Evolutionary conservation across 30 jellyfish, hydroid and myxozoan genomes (phyloP).

Genomic region (Sanderia malayensis): DNA sequence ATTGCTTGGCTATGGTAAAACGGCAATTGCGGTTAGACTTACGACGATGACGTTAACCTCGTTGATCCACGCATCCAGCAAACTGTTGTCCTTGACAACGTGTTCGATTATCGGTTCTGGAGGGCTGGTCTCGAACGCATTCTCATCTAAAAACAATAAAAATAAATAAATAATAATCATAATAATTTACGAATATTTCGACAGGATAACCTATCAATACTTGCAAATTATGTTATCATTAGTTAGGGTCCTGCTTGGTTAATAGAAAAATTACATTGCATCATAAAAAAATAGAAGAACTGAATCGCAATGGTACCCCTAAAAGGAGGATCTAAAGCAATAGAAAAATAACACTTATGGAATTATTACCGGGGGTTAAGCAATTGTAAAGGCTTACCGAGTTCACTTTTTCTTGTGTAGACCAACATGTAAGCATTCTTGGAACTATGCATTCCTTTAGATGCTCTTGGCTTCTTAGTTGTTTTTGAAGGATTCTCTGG

Average conservation of each 20-base stretch:
- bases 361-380: too few species aligned
- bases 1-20: too few species aligned
- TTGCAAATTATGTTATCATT: too few species aligned
- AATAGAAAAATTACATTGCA: too few species aligned
- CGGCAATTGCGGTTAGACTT: background rate
- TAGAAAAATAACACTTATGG: too few species aligned
- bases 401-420: conserved; percentile 37
- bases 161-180: too few species aligned
- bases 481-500: conserved; percentile 29
- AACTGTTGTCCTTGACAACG: conserved; percentile 73
- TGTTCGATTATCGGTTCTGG: conserved; percentile 49
- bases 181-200: too few species aligned
- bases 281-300: too few species aligned
- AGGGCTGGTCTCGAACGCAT: conserved; percentile 10
- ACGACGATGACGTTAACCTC: conserved; percentile 33
- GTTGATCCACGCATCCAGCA: conserved; percentile 58
- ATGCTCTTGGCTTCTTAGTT: conserved; percentile 23
- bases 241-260: too few species aligned
- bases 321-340: too few species aligned
- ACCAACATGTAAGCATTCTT: conserved; percentile 88
- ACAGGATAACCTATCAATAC: background rate
- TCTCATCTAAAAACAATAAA: conserved; percentile 17
- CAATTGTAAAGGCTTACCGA: conserved; percentile 46
- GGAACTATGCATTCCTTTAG: conserved; percentile 57
- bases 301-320: too few species aligned